phyloP scores from a whole-genome alignment of 1,140 invertebrate genomes.

The Zaprionus lachaisei region DNA sequence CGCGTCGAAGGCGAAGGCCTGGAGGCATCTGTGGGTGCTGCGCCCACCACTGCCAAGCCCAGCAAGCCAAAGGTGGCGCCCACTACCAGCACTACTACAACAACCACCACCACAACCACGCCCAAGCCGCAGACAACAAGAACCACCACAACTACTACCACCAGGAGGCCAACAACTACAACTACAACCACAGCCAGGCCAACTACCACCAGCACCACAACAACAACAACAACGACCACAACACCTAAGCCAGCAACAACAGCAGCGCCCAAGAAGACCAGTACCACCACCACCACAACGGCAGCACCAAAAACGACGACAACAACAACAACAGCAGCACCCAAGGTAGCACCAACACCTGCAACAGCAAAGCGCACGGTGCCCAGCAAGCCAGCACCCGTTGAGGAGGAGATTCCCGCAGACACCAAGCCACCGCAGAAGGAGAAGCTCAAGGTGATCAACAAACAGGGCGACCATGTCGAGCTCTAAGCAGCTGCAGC shows the following conservation, averaged over 20 bases:
- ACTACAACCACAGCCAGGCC: constrained; percentile 53
- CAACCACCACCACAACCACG: constrained; percentile 56
- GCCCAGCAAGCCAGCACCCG: constrained; percentile 84
- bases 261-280: constrained; percentile 8
- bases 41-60: constrained; percentile 51
- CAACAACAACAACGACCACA: constrained; percentile 76
- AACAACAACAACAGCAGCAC: constrained; percentile 51
- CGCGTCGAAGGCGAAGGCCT: constrained; percentile 73
- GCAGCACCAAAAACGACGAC: constrained; percentile 49
- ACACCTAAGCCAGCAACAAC: constrained; percentile 44
- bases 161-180: constrained; percentile 55
- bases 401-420: constrained; percentile 85
- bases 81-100: constrained; percentile 56
- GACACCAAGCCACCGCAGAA: constrained; percentile 86
- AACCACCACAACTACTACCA: constrained; percentile 49
- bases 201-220: constrained; percentile 43
- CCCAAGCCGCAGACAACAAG: constrained; percentile 51
- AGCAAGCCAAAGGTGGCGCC: constrained; percentile 52
- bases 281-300: constrained; percentile 42
- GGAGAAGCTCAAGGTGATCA: constrained; percentile 87
- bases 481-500: constrained; percentile 66
- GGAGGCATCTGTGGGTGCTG: constrained; percentile 66
- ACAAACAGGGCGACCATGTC: constrained; percentile 85
- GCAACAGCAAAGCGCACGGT: constrained; percentile 67
- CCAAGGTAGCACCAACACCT: constrained; percentile 49